phyloP scores from a whole-genome alignment of 2,888 invertebrate genomes.

The Platerodrilus igneus region DNA sequence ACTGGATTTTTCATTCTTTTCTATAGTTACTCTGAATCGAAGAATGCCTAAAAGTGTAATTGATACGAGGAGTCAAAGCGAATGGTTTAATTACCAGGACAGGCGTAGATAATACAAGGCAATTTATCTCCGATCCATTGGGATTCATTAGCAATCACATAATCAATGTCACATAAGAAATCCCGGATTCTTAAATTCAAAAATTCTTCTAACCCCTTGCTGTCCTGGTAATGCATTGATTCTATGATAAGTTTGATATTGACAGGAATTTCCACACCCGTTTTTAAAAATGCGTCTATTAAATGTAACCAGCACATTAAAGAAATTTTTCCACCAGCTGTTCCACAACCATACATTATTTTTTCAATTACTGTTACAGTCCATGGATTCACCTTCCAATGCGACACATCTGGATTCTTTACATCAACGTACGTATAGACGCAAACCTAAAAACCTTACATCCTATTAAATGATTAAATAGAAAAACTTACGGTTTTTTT shows the following conservation, averaged over 20 bases:
- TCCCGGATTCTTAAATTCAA: slow-evolving; percentile 38
- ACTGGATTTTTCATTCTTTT: slow-evolving; percentile 32
- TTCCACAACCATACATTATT: slow-evolving; percentile 45
- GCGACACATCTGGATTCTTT: slow-evolving; percentile 36
- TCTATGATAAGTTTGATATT: slow-evolving; percentile 49
- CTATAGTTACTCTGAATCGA: slow-evolving; percentile 36
- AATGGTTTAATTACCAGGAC: slow-evolving; percentile 44
- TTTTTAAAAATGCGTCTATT: slow-evolving; percentile 41
- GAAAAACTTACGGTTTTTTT: slow-evolving; percentile 43
- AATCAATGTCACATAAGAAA: slow-evolving; percentile 44
- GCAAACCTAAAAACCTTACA: slow-evolving; percentile 34
- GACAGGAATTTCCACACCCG: slow-evolving; percentile 43
- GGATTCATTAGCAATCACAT: slow-evolving; percentile 44
- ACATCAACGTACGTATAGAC: slow-evolving; percentile 48
- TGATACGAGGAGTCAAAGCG: background rate
- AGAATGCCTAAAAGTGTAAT: slow-evolving; percentile 33
- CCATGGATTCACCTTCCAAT: slow-evolving; percentile 48
- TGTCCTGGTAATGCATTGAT: slow-evolving; percentile 44
- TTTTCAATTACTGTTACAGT: slow-evolving; percentile 39
- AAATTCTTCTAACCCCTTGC: slow-evolving; percentile 43
- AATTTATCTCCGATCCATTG: slow-evolving; percentile 48
- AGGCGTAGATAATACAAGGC: slow-evolving; percentile 48
- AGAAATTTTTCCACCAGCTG: slow-evolving; percentile 46
- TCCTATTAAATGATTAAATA: slow-evolving; percentile 1
- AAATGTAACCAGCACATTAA: slow-evolving; percentile 48